A percentile compares a stretch with the other conserved stretches of the same genome.
phyloP scores from a whole-genome alignment of 2,888 invertebrate genomes.

The Conomelus anceps region DNA sequence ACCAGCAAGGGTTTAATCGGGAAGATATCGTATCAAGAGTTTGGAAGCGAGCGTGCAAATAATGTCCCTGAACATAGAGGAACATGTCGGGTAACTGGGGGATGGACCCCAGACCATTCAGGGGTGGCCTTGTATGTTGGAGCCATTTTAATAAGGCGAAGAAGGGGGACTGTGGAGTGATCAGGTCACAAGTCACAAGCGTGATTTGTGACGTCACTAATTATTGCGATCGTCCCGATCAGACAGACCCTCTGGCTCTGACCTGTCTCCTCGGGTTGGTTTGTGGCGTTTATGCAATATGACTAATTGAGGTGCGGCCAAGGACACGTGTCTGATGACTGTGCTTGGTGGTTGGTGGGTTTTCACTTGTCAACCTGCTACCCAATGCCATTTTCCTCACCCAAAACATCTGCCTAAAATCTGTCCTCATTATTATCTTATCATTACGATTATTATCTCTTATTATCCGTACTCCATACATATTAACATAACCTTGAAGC shows the following conservation, averaged over 20 bases:
- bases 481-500: no score
- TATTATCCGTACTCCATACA: no score
- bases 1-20: not conserved
- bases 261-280: not conserved
- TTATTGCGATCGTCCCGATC: not conserved
- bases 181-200: not conserved
- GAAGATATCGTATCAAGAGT: not conserved
- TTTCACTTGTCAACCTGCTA: not conserved
- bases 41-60: not conserved
- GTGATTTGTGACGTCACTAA: conserved; percentile 2
- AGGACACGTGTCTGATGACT: not conserved
- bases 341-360: not conserved
- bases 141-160: not conserved
- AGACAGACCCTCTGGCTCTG: not conserved
- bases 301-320: not conserved
- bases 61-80: not conserved
- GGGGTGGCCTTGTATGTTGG: not conserved
- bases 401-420: no score
- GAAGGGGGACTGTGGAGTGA: not conserved
- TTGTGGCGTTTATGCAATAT: not conserved
- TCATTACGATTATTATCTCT: no score
- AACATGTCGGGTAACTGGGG: not conserved
- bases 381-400: not conserved
- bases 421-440: no score
- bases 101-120: not conserved